Conservation (phyloP, 2,113 vertebrate genomes). For the Cynoglossus semilaevis region DNA sequence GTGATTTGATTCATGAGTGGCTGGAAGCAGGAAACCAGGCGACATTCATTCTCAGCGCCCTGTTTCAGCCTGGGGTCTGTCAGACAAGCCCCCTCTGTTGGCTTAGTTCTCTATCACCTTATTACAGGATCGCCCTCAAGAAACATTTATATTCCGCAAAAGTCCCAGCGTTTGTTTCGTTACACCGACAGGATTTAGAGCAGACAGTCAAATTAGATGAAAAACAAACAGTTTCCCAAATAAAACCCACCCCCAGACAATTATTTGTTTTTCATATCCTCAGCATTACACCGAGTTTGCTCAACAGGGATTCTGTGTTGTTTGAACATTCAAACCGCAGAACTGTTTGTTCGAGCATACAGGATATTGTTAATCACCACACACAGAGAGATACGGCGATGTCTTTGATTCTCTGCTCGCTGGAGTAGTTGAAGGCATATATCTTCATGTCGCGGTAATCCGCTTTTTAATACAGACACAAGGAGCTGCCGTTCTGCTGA, state of each 20-base stretch:
- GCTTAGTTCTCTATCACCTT: conserved; percentile 24
- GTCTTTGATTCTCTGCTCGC: conserved; percentile 45
- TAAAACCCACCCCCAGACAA: conserved; percentile 6
- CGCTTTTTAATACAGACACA: conserved; percentile 56
- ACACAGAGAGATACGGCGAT: conserved; percentile 47
- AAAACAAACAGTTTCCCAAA: conserved; percentile 34
- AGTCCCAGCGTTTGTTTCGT: conserved; percentile 30
- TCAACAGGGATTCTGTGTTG: conserved; percentile 39
- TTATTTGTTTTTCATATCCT: conserved; percentile 6
- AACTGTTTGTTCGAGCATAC: conserved; percentile 24
- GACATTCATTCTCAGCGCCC: conserved; percentile 14
- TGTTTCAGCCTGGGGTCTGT: conserved; percentile 26
- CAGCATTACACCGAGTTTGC: conserved; percentile 25
- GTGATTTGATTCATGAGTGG: conserved; percentile 69
- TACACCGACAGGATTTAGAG: not conserved
- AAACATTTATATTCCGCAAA: conserved; percentile 27
- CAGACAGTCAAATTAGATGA: conserved; percentile 32
- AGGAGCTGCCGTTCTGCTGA: conserved; percentile 42
- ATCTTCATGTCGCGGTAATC: conserved; percentile 66
- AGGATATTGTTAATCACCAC: conserved; percentile 42
- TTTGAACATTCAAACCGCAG: conserved; percentile 32
- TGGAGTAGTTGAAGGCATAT: conserved; percentile 39
- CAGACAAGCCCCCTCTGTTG: conserved; percentile 15
- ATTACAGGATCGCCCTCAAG: conserved; percentile 31
- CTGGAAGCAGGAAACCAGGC: conserved; percentile 38